Percentiles rank a stretch among this genome's conserved stretches.
Evolutionary conservation across 2,797 vertebrate species (phyloP).

Genomic region (Sphaeramia orbicularis): DNA sequence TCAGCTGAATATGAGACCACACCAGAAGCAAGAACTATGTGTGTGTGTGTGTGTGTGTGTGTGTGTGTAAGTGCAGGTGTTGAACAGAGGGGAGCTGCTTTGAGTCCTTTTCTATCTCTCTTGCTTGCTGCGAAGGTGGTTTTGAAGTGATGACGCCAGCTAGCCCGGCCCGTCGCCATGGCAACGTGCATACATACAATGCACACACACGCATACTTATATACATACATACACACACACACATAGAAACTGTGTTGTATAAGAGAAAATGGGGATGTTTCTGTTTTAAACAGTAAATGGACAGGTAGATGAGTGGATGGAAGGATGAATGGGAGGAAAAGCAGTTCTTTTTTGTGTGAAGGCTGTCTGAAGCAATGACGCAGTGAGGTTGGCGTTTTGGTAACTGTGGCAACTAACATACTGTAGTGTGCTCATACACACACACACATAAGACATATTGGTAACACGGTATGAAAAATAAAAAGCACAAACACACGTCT

Average conservation of each 20-base stretch:
- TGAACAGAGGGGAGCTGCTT: slow-evolving; percentile 61
- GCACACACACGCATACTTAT: slow-evolving; percentile 30
- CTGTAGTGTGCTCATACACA: slow-evolving; percentile 45
- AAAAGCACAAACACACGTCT: slow-evolving; percentile 63
- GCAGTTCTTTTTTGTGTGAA: slow-evolving; percentile 63
- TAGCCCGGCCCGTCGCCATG: slow-evolving; percentile 66
- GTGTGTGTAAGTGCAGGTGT: slow-evolving; percentile 50
- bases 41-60: slow-evolving; percentile 26
- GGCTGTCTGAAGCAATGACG: slow-evolving; percentile 81
- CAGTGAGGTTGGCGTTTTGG: slow-evolving; percentile 83
- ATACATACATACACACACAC: slow-evolving; percentile 20
- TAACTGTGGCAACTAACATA: slow-evolving; percentile 82
- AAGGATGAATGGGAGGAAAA: slow-evolving; percentile 57
- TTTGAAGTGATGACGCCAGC: slow-evolving; percentile 81
- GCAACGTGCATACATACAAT: slow-evolving; percentile 73
- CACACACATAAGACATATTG: slow-evolving; percentile 31
- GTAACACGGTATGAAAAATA: slow-evolving; percentile 36
- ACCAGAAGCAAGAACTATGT: slow-evolving; percentile 40
- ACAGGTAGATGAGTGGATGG: slow-evolving; percentile 58
- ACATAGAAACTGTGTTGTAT: slow-evolving; percentile 26
- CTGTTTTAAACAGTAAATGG: slow-evolving; percentile 52
- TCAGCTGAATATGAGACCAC: slow-evolving; percentile 72
- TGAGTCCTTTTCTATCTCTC: slow-evolving; percentile 67
- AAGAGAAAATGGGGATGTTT: slow-evolving; percentile 36
- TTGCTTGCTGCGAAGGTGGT: slow-evolving; percentile 76